phyloP scores from a whole-genome alignment of 2,113 vertebrate genomes.

The Kryptolebias marmoratus region DNA sequence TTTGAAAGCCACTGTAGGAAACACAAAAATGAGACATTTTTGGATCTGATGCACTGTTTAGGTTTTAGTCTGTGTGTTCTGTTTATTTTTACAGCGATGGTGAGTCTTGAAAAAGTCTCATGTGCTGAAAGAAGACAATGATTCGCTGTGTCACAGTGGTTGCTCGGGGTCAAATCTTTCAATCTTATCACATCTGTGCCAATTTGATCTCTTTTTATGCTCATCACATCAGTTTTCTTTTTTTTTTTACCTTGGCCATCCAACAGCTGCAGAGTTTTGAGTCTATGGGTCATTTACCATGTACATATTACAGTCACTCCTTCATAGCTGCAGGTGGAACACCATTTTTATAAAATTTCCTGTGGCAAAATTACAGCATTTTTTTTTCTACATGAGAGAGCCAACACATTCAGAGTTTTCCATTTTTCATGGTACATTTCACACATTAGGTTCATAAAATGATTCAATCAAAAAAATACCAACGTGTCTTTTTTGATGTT shows the following conservation, averaged over 20 bases:
- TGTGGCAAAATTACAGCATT: not conserved
- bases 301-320: not conserved
- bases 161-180: constrained; percentile 30
- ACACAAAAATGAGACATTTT: too few relatives aligned
- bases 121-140: not conserved
- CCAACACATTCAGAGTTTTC: not conserved
- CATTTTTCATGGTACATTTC: constrained; percentile 30
- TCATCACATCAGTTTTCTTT: not conserved
- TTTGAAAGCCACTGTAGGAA: too few relatives aligned
- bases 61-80: not conserved
- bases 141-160: constrained; percentile 20
- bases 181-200: constrained; percentile 13
- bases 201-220: not conserved
- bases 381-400: constrained; percentile 30
- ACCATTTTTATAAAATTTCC: not conserved
- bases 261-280: not conserved
- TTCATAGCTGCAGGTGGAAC: constrained; percentile 14
- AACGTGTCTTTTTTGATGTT: not conserved
- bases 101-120: not conserved
- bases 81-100: not conserved
- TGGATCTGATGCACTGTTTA: not conserved
- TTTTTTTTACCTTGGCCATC: not conserved
- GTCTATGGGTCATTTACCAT: constrained; percentile 38
- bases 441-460: constrained; percentile 12
- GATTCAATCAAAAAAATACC: constrained; percentile 7